Conservation (phyloP, 37 sponge, comb jelly and placozoan genomes). For the Cladorhizidae sp. region DNA sequence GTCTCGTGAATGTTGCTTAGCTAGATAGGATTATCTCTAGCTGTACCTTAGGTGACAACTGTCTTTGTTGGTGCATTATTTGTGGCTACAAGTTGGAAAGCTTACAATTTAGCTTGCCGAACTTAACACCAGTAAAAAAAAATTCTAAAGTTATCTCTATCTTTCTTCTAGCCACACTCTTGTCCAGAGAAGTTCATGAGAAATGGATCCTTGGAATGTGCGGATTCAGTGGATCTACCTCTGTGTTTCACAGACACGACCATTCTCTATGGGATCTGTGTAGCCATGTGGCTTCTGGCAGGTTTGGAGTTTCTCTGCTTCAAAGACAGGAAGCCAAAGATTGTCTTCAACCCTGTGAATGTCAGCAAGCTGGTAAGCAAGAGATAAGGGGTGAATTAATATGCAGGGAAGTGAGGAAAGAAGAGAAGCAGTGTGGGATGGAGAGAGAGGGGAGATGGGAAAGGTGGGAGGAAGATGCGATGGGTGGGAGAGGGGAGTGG, state of each 20-base stretch:
- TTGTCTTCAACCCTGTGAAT: conserved; percentile 53
- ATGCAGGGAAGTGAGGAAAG: not conserved
- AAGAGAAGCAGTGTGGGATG: not conserved
- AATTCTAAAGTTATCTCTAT: not conserved
- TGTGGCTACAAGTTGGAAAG: too few species aligned
- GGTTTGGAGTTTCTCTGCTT: conserved; percentile 17
- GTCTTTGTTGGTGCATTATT: too few species aligned
- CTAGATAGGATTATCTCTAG: not conserved
- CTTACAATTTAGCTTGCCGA: too few species aligned
- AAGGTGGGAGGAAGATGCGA: too few species aligned
- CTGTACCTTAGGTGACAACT: too few species aligned
- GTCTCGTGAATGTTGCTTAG: not conserved
- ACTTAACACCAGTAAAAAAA: too few species aligned
- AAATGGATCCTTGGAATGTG: not conserved
- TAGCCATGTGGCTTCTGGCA: conserved; percentile 54
- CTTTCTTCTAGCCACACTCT: not conserved
- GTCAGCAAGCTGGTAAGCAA: conserved; percentile 58
- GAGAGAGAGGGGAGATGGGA: too few species aligned
- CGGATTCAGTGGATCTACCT: conserved; percentile 75
- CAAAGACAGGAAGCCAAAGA: conserved; percentile 5
- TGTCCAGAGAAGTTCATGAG: not conserved
- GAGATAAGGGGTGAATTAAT: too few species aligned
- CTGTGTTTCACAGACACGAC: conserved; percentile 90
- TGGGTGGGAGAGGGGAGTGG: too few species aligned
- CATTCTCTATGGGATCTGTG: conserved; percentile 62